Percentiles rank a stretch among this genome's conserved stretches.
These are phyloP conservation scores for Geopemphigus sp. DNA, from an alignment of 1,140 invertebrate species.

Conservation along the genomic window DNA sequence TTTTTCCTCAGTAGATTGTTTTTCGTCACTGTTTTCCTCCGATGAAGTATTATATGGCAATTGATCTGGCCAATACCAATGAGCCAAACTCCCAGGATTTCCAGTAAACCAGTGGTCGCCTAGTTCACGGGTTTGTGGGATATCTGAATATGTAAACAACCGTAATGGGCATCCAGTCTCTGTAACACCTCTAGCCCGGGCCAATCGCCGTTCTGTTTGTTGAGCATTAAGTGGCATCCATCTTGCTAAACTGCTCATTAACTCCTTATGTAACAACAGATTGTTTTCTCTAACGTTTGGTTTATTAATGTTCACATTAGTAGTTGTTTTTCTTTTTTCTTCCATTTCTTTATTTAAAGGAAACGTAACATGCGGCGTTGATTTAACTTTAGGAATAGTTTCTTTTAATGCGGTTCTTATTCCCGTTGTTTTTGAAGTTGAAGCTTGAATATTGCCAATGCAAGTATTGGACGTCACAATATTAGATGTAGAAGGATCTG, in stretches of 20 bases:
- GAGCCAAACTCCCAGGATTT: background rate
- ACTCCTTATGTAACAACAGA: background rate
- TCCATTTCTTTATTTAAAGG: background rate
- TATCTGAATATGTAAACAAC: conserved; percentile 8
- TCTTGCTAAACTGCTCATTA: background rate
- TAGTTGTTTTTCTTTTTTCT: background rate
- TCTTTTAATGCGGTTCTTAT: background rate
- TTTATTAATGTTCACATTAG: background rate
- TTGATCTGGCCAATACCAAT: conserved; percentile 13
- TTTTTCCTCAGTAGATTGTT: background rate
- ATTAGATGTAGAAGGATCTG: background rate
- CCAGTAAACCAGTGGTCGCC: conserved; percentile 9
- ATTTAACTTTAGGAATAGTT: background rate
- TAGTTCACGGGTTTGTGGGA: background rate
- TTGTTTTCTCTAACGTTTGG: background rate
- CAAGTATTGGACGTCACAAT: too few relatives aligned
- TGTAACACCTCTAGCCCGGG: background rate
- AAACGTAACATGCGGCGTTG: background rate
- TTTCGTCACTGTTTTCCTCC: background rate
- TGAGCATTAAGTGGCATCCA: conserved; percentile 13
- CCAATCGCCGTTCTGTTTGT: background rate
- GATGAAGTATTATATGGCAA: background rate
- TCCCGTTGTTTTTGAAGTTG: background rate
- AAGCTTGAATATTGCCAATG: too few relatives aligned
- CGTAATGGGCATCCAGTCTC: background rate